Percentiles rank a stretch among this genome's conserved stretches.
Conservation (phyloP, 2,113 vertebrate genomes). For the Chloebia gouldiae region DNA sequence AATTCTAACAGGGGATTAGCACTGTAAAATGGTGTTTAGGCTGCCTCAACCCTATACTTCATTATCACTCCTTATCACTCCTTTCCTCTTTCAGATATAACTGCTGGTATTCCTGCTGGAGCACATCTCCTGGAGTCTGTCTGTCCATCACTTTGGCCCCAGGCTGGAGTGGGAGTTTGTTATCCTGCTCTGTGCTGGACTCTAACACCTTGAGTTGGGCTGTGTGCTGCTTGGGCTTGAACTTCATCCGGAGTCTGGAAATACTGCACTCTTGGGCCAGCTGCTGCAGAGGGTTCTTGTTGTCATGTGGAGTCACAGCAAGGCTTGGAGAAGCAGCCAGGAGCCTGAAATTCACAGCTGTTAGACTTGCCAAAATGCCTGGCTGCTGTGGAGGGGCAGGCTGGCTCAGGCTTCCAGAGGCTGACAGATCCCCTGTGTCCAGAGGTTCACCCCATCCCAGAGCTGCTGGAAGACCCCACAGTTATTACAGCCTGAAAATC, state of each 20-base stretch:
- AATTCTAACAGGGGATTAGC: not conserved
- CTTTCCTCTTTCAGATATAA: not conserved
- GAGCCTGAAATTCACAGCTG: not conserved
- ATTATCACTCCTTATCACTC: not conserved
- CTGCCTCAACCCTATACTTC: not conserved
- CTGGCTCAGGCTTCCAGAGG: not conserved
- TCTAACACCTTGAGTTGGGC: not conserved
- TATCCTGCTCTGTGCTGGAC: not conserved
- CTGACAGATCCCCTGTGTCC: not conserved
- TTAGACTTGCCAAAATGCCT: not conserved
- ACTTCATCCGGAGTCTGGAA: not conserved
- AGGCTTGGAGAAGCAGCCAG: not conserved
- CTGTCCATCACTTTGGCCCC: not conserved
- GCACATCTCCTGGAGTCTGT: not conserved
- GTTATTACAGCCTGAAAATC: not conserved
- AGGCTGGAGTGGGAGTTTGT: not conserved
- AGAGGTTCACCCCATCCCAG: not conserved
- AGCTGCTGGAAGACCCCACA: not conserved
- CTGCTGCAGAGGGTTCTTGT: not conserved
- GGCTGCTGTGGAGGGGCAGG: not conserved
- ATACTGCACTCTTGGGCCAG: not conserved
- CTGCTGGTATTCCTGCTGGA: not conserved
- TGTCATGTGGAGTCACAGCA: not conserved
- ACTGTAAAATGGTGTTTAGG: not conserved
- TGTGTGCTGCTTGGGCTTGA: not conserved